Conservation (phyloP, 2,888 invertebrate genomes). For the Ennomos fuscantarius region DNA sequence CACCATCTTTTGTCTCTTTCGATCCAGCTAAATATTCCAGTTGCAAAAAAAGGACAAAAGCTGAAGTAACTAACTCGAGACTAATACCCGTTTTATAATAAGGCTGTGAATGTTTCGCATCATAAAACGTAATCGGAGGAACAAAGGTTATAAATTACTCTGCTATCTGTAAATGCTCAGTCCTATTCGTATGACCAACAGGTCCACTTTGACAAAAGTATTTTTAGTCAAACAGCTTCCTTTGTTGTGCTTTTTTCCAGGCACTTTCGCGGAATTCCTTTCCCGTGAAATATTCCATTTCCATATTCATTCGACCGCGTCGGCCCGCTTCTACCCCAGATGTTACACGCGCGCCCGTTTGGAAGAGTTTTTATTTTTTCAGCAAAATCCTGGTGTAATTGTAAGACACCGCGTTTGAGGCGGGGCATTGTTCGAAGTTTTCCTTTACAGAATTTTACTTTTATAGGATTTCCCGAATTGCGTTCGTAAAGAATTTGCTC, state of each 20-base stretch:
- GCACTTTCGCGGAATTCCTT: slow-evolving; percentile 15
- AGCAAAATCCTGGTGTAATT: slow-evolving; percentile 26
- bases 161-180: too few relatives aligned
- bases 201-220: slow-evolving; percentile 12
- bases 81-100: too few relatives aligned
- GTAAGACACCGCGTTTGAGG: slow-evolving; percentile 10
- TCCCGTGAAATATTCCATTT: slow-evolving; percentile 37
- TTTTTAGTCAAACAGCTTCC: slow-evolving; percentile 28
- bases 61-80: too few relatives aligned
- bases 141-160: too few relatives aligned
- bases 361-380: slow-evolving; percentile 26
- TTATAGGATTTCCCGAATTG: slow-evolving; percentile 2
- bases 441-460: slow-evolving; percentile 10
- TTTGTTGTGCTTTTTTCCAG: slow-evolving; percentile 31
- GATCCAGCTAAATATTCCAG: too few relatives aligned
- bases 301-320: slow-evolving; percentile 39
- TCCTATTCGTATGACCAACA: too few relatives aligned
- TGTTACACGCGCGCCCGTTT: slow-evolving; percentile 20
- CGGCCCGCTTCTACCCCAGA: slow-evolving; percentile 20
- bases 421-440: slow-evolving; percentile 15
- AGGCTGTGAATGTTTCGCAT: too few relatives aligned
- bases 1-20: too few relatives aligned
- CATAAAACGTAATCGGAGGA: too few relatives aligned
- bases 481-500: slow-evolving; percentile 8
- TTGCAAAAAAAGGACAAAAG: too few relatives aligned